These are phyloP conservation scores for Papilio polytes DNA, from an alignment of 1,140 invertebrate genomes.

Conservation along the genomic window DNA sequence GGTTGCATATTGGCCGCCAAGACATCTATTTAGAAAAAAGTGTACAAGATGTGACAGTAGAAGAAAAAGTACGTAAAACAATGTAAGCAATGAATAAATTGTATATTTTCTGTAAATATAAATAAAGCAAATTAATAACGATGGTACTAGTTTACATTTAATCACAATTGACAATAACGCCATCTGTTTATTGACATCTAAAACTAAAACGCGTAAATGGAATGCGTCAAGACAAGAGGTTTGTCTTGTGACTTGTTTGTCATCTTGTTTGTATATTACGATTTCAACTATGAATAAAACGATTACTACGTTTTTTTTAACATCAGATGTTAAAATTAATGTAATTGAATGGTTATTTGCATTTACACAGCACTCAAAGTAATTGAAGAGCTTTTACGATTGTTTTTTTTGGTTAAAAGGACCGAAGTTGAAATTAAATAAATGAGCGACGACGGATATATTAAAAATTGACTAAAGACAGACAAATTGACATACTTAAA, in stretches of 20 bases:
- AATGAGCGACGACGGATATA: background rate
- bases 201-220: background rate
- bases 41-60: no score
- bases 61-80: no score
- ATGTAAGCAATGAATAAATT: no score
- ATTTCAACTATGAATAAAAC: no score
- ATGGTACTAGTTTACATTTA: no score
- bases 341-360: background rate
- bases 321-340: no score
- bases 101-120: no score
- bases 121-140: no score
- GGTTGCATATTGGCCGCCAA: no score
- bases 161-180: background rate
- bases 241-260: background rate
- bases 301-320: no score
- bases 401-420: slow-evolving; percentile 56
- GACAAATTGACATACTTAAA: slow-evolving; percentile 67
- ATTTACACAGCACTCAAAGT: background rate
- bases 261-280: no score
- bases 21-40: no score
- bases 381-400: background rate
- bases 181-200: background rate
- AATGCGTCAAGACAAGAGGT: background rate
- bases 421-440: slow-evolving; percentile 54
- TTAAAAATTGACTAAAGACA: slow-evolving; percentile 52